Percentiles rank a stretch among this genome's conserved stretches.
Evolutionary conservation across 2,888 invertebrate genomes (phyloP).

Genomic region (Lepidocyrtinus sp.): DNA sequence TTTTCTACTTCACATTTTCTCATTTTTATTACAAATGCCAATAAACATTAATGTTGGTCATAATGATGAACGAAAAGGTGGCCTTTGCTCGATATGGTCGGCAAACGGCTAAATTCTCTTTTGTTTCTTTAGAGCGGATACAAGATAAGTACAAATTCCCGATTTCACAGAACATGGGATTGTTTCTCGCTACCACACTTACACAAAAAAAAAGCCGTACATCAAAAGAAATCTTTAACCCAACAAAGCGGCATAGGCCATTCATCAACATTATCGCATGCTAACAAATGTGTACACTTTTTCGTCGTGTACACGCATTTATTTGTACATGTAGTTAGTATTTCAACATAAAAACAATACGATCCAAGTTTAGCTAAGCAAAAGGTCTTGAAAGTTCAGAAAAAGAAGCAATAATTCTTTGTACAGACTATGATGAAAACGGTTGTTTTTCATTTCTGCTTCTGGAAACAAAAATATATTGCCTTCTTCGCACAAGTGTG

Average conservation of each 20-base stretch:
- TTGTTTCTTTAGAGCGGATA: slow-evolving; percentile 6
- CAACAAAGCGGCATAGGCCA: slow-evolving; percentile 46
- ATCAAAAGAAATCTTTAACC: slow-evolving; percentile 11
- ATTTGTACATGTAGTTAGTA: slow-evolving; percentile 29
- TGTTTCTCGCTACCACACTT: slow-evolving; percentile 10
- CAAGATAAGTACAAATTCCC: slow-evolving; percentile 42
- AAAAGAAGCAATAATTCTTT: slow-evolving; percentile 36
- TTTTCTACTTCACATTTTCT: neutral
- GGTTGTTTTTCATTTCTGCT: slow-evolving; percentile 26
- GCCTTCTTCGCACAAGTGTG: slow-evolving; percentile 28
- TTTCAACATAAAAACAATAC: slow-evolving; percentile 2
- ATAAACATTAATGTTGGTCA: slow-evolving; percentile 20
- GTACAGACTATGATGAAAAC: slow-evolving; percentile 21
- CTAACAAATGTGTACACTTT: slow-evolving; percentile 32
- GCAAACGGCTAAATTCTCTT: slow-evolving; percentile 4
- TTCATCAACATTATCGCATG: slow-evolving; percentile 59
- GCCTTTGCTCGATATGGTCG: neutral
- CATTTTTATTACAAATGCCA: slow-evolving; percentile 33
- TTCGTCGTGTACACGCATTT: slow-evolving; percentile 19
- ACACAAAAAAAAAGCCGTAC: slow-evolving; percentile 9
- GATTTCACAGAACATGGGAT: slow-evolving; percentile 14
- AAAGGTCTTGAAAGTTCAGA: slow-evolving; percentile 42
- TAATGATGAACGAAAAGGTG: neutral
- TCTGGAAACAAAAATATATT: slow-evolving; percentile 11
- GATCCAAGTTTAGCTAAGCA: neutral